Percentiles rank a stretch among this genome's conserved stretches.
Evolutionary conservation across 1,140 invertebrate genomes (phyloP).

Genomic region (Musca vetustissima): DNA sequence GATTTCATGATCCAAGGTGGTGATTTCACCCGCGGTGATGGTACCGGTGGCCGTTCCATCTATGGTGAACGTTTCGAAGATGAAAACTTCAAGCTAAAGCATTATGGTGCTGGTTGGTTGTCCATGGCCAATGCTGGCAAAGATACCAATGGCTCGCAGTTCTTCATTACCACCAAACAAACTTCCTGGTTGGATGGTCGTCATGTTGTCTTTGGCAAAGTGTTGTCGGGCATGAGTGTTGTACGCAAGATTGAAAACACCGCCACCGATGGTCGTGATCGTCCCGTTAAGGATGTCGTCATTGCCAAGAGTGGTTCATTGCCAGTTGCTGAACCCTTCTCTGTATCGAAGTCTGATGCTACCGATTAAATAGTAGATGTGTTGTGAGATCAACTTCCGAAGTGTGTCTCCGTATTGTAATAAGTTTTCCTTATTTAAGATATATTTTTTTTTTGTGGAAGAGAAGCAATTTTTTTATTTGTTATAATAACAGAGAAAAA

Average conservation of each 20-base stretch:
- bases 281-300: constrained; percentile 75
- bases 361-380: constrained; percentile 27
- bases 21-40: constrained; percentile 90
- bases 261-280: constrained; percentile 74
- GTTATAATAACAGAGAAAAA: neutral
- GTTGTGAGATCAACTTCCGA: neutral
- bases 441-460: neutral
- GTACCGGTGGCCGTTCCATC: constrained; percentile 89
- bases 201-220: constrained; percentile 97
- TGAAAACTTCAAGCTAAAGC: constrained; percentile 97
- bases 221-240: constrained; percentile 64
- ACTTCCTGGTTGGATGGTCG: constrained; percentile 95
- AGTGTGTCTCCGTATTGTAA: neutral
- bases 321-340: constrained; percentile 72
- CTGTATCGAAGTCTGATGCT: constrained; percentile 81
- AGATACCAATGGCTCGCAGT: constrained; percentile 98
- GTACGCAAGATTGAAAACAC: constrained; percentile 82
- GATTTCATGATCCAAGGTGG: constrained; percentile 97
- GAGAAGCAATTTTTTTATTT: neutral
- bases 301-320: constrained; percentile 76
- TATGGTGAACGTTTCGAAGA: constrained; percentile 92
- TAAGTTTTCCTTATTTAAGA: constrained; percentile 8
- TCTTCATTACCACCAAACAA: constrained; percentile 91
- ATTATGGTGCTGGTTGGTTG: constrained; percentile 94
- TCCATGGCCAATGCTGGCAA: constrained; percentile 96